phyloP scores from a whole-genome alignment of 2,113 vertebrate species.

The Crotalus helleri region DNA sequence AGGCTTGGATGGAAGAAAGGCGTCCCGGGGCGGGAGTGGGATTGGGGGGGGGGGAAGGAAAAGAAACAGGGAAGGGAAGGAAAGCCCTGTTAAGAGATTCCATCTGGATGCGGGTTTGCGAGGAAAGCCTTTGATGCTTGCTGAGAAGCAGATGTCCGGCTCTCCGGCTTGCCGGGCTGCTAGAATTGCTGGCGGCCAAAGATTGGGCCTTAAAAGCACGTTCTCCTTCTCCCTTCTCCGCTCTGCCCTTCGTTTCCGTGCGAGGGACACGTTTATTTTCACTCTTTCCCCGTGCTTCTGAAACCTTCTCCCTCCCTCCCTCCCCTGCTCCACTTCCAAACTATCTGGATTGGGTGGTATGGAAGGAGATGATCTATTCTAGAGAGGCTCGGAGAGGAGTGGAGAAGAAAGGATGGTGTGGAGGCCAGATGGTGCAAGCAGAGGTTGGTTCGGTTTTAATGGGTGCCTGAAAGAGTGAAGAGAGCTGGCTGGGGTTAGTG shows the following conservation, averaged over 20 bases:
- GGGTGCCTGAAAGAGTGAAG: neutral
- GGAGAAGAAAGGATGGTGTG: neutral
- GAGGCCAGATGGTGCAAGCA: neutral
- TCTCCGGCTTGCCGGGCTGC: neutral
- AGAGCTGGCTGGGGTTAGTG: too few relatives aligned
- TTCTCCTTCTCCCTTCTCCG: neutral
- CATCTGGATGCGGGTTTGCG: neutral
- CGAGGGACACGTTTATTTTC: neutral
- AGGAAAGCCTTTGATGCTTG: neutral
- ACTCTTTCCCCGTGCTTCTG: neutral
- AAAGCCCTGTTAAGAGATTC: neutral
- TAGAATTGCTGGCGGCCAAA: neutral
- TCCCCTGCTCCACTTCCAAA: neutral
- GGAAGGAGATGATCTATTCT: neutral
- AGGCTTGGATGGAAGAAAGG: neutral
- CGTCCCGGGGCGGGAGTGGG: neutral
- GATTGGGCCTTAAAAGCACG: neutral
- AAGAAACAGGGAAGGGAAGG: neutral
- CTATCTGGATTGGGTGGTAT: neutral
- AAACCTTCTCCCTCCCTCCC: fast-evolving
- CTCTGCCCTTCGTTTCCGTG: neutral
- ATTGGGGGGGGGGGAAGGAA: fast-evolving
- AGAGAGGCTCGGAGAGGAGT: neutral
- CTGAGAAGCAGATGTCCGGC: conserved; percentile 2
- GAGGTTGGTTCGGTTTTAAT: neutral